Conservation (phyloP, 2,113 vertebrate genomes). For the Macrotis lagotis region DNA sequence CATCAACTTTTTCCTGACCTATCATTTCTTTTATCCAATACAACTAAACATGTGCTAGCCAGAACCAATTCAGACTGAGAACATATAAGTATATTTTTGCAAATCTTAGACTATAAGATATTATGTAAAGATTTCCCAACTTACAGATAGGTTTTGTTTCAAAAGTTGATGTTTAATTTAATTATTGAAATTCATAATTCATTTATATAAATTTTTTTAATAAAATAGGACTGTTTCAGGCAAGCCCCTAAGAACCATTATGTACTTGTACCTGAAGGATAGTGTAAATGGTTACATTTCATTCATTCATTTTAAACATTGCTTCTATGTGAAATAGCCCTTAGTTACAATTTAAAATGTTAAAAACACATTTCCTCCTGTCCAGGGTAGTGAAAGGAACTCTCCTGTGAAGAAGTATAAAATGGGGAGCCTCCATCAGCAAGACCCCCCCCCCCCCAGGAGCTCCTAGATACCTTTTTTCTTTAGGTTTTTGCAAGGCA, state of each 20-base stretch:
- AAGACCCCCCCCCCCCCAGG: not conserved
- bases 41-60: conserved; percentile 7
- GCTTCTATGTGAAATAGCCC: conserved; percentile 24
- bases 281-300: not conserved
- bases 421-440: not conserved
- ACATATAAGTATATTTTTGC: conserved; percentile 23
- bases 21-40: not conserved
- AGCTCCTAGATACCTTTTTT: too few species aligned
- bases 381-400: not conserved
- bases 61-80: not conserved
- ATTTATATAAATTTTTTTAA: too few species aligned
- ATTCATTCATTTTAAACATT: conserved; percentile 28
- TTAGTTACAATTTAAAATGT: not conserved
- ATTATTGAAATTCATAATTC: conserved; percentile 38
- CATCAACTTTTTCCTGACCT: not conserved
- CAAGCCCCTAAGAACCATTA: not conserved
- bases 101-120: conserved; percentile 41
- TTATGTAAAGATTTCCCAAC: not conserved
- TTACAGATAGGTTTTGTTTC: conserved; percentile 29
- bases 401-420: not conserved
- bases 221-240: too few species aligned
- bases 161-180: not conserved
- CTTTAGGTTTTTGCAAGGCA: too few species aligned
- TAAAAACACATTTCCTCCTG: not conserved
- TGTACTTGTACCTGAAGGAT: not conserved